Conservation (phyloP, 2,888 invertebrate genomes). For the Lycaena phlaeas region DNA sequence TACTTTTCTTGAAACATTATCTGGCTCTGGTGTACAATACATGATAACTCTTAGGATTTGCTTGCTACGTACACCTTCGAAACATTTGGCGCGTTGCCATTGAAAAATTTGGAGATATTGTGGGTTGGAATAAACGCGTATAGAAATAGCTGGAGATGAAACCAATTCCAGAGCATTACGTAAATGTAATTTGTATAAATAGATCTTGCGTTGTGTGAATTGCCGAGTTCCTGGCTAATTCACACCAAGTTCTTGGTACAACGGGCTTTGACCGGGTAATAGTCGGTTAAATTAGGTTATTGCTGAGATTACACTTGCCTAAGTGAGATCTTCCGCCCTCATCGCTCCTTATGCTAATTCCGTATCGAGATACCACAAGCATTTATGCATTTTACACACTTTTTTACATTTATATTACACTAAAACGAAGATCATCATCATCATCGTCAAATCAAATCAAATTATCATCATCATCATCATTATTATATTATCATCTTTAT, state of each 20-base stretch:
- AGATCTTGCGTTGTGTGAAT: slow-evolving; percentile 1
- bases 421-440: too few species aligned
- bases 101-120: slow-evolving; percentile 17
- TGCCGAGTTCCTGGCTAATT: slow-evolving; percentile 5
- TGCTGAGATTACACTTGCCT: background rate
- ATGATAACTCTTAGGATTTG: background rate
- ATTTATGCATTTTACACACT: too few species aligned
- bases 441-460: too few species aligned
- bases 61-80: slow-evolving; percentile 1
- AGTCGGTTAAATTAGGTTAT: background rate
- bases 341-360: background rate
- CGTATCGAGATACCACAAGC: too few species aligned
- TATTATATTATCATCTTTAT: too few species aligned
- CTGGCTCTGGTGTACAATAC: background rate
- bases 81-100: slow-evolving; percentile 21
- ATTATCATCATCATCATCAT: too few species aligned
- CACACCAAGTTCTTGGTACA: background rate
- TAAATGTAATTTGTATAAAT: slow-evolving; percentile 8
- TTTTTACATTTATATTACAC: too few species aligned
- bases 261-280: slow-evolving; percentile 2
- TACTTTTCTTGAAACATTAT: too few species aligned
- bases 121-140: slow-evolving; percentile 12
- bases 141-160: slow-evolving; percentile 10
- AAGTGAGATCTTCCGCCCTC: background rate
- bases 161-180: slow-evolving; percentile 10